phyloP scores from a whole-genome alignment of 2,113 vertebrate genomes.

The Bothrops jararaca region DNA sequence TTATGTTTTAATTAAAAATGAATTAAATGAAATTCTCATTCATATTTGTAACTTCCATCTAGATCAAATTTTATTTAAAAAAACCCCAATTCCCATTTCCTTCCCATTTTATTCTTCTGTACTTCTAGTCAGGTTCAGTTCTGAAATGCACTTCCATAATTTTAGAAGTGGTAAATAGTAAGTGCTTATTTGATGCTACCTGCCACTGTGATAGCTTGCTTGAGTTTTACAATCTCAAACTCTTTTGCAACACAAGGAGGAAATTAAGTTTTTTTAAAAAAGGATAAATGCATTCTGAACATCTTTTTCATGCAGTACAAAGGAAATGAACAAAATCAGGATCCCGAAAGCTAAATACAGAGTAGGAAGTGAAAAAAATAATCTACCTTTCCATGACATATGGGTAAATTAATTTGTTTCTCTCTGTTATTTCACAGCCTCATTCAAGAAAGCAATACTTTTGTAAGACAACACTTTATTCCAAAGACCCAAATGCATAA shows the following conservation, averaged over 20 bases:
- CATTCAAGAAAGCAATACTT: not conserved
- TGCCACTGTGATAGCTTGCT: not conserved
- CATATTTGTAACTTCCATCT: not conserved
- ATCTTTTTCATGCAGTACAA: not conserved
- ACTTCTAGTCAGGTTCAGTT: not conserved
- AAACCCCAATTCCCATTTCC: not conserved
- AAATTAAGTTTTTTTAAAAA: not conserved
- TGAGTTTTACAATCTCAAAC: not conserved
- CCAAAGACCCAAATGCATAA: not conserved
- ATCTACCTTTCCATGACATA: not conserved
- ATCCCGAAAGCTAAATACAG: not conserved
- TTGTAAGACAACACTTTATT: not conserved
- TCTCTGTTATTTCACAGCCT: not conserved
- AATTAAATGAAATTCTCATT: not conserved
- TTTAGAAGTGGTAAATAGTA: not conserved
- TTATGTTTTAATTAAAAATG: not conserved
- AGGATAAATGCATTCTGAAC: not conserved
- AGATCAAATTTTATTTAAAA: not conserved
- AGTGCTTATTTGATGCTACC: not conserved
- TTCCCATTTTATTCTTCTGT: not conserved
- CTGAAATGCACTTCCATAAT: not conserved
- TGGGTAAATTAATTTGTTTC: not conserved
- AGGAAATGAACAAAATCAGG: not conserved
- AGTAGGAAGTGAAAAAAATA: not conserved
- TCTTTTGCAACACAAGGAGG: not conserved